phyloP scores from a whole-genome alignment of 2,888 invertebrate genomes.

The Amphipoea oculea region DNA sequence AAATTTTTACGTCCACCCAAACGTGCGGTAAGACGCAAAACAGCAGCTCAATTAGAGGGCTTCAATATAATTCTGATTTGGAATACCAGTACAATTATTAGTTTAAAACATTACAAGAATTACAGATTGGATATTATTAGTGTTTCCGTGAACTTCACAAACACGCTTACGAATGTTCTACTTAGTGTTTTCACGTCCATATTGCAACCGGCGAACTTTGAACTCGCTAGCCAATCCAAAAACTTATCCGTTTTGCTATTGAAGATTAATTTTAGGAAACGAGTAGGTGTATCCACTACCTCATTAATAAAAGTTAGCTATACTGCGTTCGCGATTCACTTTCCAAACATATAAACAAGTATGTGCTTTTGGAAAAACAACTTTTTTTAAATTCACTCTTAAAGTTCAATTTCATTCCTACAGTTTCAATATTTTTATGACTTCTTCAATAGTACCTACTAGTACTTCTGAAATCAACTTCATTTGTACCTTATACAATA shows the following conservation, averaged over 20 bases:
- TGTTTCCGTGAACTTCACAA: constrained; percentile 20
- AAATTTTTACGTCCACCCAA: too few species aligned
- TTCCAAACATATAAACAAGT: not conserved
- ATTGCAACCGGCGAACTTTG: constrained; percentile 7
- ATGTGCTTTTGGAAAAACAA: not conserved
- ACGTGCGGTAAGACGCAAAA: not conserved
- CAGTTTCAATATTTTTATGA: not conserved
- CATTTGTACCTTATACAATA: not conserved
- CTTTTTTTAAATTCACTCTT: not conserved
- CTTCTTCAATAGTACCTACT: not conserved
- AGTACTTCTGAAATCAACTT: not conserved
- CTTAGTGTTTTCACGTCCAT: constrained; percentile 17
- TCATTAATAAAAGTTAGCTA: not conserved
- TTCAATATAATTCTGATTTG: too few species aligned
- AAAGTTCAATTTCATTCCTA: not conserved
- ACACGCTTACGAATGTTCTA: constrained; percentile 20
- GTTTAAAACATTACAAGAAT: not conserved
- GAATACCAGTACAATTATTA: not conserved
- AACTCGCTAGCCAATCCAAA: constrained; percentile 34
- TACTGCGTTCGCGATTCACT: not conserved
- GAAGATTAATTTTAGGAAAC: constrained; percentile 9
- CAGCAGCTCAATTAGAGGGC: not conserved
- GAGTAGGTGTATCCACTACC: not conserved
- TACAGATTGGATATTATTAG: not conserved
- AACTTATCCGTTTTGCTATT: constrained; percentile 26